Conservation (phyloP, 2,888 invertebrate genomes). For the Cheiracanthium punctorium region DNA sequence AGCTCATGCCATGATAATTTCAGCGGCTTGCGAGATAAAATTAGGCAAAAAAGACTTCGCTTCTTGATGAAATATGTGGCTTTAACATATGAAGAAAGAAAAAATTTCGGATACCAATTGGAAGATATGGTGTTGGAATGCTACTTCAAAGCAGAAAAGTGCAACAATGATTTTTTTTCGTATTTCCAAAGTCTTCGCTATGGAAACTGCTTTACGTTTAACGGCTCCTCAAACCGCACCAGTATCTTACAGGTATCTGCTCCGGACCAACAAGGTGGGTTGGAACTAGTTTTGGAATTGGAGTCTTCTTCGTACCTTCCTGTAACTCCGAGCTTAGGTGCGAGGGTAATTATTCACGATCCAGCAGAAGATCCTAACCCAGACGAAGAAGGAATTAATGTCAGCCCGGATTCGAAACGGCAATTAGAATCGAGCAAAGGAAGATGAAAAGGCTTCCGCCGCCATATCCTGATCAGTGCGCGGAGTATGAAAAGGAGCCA, state of each 20-base stretch:
- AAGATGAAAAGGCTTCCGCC: background rate
- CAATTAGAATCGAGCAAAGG: background rate
- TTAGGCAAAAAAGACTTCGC: background rate
- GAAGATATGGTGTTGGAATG: constrained; percentile 9
- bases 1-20: background rate
- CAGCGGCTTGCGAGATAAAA: background rate
- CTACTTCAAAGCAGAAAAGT: background rate
- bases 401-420: constrained; percentile 23
- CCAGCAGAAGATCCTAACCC: constrained; percentile 6
- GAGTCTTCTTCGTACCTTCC: background rate
- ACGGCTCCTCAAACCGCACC: background rate
- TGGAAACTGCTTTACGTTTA: constrained; percentile 49
- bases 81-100: background rate
- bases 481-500: background rate
- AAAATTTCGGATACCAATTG: background rate
- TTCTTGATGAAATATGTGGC: background rate
- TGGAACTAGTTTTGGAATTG: constrained; percentile 8
- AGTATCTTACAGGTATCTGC: background rate
- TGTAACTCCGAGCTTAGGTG: constrained; percentile 7
- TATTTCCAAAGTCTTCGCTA: constrained; percentile 26
- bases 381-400: constrained; percentile 15
- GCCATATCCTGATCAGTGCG: background rate
- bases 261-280: background rate
- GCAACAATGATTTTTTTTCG: background rate
- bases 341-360: constrained; percentile 19